These are phyloP conservation scores for Petromus typicus DNA, from an alignment of 2,113 vertebrate species.

Conservation along the genomic window DNA sequence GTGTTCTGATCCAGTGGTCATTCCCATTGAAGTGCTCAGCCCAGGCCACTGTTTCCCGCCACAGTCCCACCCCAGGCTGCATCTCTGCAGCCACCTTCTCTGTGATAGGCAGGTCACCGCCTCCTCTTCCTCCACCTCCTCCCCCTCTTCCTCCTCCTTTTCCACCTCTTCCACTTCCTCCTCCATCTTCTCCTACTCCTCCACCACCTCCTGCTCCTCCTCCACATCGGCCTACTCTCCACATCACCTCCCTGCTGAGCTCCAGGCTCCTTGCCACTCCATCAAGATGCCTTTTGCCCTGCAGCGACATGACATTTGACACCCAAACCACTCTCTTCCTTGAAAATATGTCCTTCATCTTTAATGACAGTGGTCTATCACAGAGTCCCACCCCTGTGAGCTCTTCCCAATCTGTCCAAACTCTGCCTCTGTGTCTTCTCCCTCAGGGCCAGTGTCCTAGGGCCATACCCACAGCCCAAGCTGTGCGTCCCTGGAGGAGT, in stretches of 20 bases:
- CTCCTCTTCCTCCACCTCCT: too few species aligned
- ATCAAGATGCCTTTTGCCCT: neutral
- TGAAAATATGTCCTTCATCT: neutral
- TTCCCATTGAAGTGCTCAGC: neutral
- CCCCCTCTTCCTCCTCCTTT: too few species aligned
- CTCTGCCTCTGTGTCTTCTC: neutral
- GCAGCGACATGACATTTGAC: neutral
- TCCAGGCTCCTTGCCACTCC: neutral
- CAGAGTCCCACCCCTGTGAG: neutral
- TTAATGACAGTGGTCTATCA: neutral
- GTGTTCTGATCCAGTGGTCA: neutral
- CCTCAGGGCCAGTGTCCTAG: neutral
- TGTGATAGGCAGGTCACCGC: neutral
- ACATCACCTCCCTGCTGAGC: neutral
- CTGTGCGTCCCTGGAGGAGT: neutral
- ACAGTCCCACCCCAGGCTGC: too few species aligned
- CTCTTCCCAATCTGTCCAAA: neutral
- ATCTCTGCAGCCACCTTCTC: neutral
- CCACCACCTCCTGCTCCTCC: neutral
- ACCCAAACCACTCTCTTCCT: neutral
- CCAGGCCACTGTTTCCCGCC: neutral
- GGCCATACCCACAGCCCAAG: neutral
- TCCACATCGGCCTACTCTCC: neutral
- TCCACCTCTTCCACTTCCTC: too few species aligned
- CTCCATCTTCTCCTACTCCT: too few species aligned